Base-by-base conservation (phyloP, 2,797 vertebrate species). In the Lagorchestes hirsutus region DNA sequence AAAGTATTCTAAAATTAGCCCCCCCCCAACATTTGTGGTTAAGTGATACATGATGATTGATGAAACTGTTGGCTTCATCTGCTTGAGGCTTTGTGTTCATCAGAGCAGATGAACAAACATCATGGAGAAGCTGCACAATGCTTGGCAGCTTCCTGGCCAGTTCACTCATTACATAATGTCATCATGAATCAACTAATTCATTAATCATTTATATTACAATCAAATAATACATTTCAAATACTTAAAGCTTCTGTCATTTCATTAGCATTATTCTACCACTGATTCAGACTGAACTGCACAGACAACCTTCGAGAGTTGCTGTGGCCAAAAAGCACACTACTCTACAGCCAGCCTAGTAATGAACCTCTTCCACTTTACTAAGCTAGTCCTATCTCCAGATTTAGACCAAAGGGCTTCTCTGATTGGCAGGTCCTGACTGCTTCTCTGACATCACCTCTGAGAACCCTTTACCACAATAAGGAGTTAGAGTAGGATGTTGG, bases 11-110 rank as follows among this genome's bases (percentile, higher is more conserved):
- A 56, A 91, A 90, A 50, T 95, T 95, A 87, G 2, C 0, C 27
- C 56, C 62, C 57, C 18, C 34, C 62, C 54, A 92, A 82, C 52
- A 92, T 92, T 97, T 92, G 90, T 94, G 4, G 91, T 56, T 93
- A 97, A 93, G 82, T 94, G 4, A 92, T 58, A 92, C 57, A 74
- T 93, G 0, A 31, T 95, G 54, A 93, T 54, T 91, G 87, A 96
- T 29, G 93, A 40, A 50, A 95, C 94, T 10, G 90, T 22, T 94
- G 58, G 29, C 50, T 95, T 96, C 93, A 96, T 91, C 40, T 94
- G 29, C 16, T 59, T 56, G 94, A 91, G 92, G 93, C 8, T 96
- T 93, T 91, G 96, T 96, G 82, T 50, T 87, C n/a, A 87, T 87
- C 5, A 94, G 62, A 90, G 74, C 62, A 94, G 74, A 87, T 87